A percentile compares a stretch with the other conserved stretches of the same genome.
Evolutionary conservation across 2,113 vertebrate species (phyloP).

Genomic region (Ochotona curzoniae): DNA sequence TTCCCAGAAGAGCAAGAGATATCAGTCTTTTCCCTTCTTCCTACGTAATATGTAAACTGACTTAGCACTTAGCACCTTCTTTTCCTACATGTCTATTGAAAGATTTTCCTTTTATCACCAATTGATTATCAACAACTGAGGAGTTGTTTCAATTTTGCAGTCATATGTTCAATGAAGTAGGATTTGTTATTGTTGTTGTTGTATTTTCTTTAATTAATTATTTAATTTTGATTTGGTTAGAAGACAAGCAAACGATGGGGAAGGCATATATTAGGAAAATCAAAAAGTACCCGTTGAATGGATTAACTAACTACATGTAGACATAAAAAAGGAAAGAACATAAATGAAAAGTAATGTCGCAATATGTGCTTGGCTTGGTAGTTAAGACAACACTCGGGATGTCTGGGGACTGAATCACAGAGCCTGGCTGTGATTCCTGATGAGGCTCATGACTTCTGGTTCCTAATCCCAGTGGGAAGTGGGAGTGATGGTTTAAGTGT

Average conservation of each 20-base stretch:
- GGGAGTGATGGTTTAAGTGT: too few species aligned
- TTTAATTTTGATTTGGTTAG: neutral
- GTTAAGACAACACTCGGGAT: too few species aligned
- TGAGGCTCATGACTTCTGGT: too few species aligned
- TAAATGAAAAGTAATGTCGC: neutral
- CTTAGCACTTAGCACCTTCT: neutral
- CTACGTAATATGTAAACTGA: neutral
- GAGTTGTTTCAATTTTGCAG: neutral
- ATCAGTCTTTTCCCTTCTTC: neutral
- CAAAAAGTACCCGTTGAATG: neutral
- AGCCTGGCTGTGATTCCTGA: too few species aligned
- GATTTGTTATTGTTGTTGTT: neutral
- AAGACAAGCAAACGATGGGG: neutral
- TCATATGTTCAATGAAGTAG: neutral
- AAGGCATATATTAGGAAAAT: neutral
- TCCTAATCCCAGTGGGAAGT: too few species aligned
- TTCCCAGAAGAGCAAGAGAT: neutral
- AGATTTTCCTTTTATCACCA: neutral
- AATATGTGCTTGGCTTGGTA: too few species aligned
- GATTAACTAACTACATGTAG: neutral
- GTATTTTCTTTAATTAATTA: neutral
- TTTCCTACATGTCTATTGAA: neutral
- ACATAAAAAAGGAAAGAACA: neutral
- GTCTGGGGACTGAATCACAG: too few species aligned
- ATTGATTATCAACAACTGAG: neutral